These are phyloP conservation scores for Lycaon pictus DNA, from an alignment of 2,113 vertebrate species.

Conservation along the genomic window DNA sequence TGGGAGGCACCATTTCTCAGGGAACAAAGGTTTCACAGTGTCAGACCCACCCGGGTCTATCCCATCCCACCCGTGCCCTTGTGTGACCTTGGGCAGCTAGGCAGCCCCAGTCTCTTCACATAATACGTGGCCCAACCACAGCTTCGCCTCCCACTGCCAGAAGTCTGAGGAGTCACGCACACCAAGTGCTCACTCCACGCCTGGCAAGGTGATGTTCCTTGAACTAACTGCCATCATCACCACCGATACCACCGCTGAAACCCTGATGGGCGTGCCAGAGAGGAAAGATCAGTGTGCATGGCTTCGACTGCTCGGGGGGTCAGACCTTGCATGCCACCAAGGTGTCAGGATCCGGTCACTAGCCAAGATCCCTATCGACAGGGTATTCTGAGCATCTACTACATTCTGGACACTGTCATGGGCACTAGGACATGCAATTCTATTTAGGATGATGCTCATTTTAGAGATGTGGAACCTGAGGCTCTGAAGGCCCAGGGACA, in stretches of 20 bases:
- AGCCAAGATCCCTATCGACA: background rate
- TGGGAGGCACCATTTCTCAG: background rate
- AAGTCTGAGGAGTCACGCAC: background rate
- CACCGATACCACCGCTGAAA: fast-evolving
- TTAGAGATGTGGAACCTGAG: background rate
- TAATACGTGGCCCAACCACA: background rate
- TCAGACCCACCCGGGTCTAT: background rate
- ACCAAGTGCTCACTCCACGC: fast-evolving
- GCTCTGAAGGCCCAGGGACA: fast-evolving
- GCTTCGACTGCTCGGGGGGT: too few species aligned
- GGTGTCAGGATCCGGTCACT: background rate
- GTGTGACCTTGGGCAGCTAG: background rate
- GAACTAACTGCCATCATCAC: background rate
- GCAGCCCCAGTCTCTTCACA: background rate
- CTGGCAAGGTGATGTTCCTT: background rate
- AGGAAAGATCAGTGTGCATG: background rate
- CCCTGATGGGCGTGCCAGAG: background rate
- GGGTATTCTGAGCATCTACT: background rate
- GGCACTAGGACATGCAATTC: fast-evolving
- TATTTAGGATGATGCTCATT: background rate
- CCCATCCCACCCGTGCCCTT: background rate
- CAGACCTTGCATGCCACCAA: background rate
- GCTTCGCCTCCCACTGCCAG: background rate
- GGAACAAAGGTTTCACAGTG: background rate
- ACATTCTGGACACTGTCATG: too few species aligned